Conservation (phyloP, 92 coral and sea anemone species). For the Palythoa grandis region DNA sequence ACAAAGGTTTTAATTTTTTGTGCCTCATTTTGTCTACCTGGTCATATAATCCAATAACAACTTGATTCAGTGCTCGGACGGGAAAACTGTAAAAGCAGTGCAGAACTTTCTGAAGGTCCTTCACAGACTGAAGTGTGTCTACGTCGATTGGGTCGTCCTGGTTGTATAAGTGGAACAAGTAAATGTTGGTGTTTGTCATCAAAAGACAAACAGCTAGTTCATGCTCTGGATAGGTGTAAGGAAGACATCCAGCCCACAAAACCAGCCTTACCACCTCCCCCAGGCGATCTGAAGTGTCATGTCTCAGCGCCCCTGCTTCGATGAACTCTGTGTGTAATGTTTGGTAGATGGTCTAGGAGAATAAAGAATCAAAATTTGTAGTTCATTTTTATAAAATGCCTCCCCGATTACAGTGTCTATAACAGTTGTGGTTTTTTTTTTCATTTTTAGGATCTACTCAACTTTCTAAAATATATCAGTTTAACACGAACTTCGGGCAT, state of each 20-base stretch:
- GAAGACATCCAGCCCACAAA: constrained; percentile 96
- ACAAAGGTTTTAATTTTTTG: no score
- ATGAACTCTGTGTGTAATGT: constrained; percentile 80
- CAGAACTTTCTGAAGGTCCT: constrained; percentile 65
- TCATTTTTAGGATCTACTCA: no score
- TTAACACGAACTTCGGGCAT: no score
- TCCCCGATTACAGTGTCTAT: neutral
- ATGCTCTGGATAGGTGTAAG: constrained; percentile 91
- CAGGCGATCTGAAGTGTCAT: constrained; percentile 64
- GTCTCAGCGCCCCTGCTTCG: constrained; percentile 69
- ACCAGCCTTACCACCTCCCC: constrained; percentile 73
- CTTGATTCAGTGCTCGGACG: constrained; percentile 70
- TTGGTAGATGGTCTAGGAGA: constrained; percentile 60
- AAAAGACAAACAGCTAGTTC: constrained; percentile 93
- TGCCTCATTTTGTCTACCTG: constrained; percentile 41
- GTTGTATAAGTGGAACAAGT: constrained; percentile 79
- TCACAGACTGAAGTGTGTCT: constrained; percentile 42
- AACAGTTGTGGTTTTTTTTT: no score
- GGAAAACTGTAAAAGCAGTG: constrained; percentile 87
- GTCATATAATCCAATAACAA: constrained; percentile 88
- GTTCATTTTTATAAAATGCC: neutral
- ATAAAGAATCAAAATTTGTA: neutral
- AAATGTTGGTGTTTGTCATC: constrained; percentile 83
- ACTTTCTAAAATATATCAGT: no score
- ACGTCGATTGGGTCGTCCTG: constrained; percentile 44